A percentile compares a stretch with the other conserved stretches of the same genome.
Conservation (phyloP, 2,888 invertebrate genomes). For the Drosophila nigritarsus region DNA sequence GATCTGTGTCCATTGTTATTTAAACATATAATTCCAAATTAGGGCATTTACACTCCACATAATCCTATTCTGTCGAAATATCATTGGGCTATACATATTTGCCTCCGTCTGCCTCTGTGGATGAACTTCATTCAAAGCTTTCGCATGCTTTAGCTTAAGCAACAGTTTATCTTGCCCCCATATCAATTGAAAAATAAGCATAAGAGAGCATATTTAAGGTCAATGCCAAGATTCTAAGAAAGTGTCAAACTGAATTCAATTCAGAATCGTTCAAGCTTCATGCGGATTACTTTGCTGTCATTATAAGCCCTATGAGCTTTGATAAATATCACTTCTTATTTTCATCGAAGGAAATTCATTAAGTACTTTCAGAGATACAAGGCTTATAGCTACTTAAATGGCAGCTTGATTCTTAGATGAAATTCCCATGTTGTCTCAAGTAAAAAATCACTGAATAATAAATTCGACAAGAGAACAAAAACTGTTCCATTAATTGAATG, state of each 20-base stretch:
- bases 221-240: background rate
- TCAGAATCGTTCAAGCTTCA: background rate
- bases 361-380: background rate
- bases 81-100: background rate
- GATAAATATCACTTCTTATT: background rate
- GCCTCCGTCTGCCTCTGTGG: no score
- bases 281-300: background rate
- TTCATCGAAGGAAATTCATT: background rate
- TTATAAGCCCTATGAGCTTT: background rate
- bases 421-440: background rate
- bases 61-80: background rate
- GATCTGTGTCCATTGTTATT: background rate
- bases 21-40: no score
- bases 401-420: background rate
- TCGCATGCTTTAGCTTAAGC: background rate
- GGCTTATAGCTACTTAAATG: background rate
- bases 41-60: background rate
- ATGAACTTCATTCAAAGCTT: no score
- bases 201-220: background rate
- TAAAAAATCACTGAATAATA: constrained; percentile 7
- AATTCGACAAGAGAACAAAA: background rate
- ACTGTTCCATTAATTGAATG: constrained; percentile 13
- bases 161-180: background rate
- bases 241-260: background rate
- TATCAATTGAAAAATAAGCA: background rate